These are phyloP conservation scores for Drosophila murphyi DNA, from an alignment of 1,140 invertebrate species.

Conservation along the genomic window DNA sequence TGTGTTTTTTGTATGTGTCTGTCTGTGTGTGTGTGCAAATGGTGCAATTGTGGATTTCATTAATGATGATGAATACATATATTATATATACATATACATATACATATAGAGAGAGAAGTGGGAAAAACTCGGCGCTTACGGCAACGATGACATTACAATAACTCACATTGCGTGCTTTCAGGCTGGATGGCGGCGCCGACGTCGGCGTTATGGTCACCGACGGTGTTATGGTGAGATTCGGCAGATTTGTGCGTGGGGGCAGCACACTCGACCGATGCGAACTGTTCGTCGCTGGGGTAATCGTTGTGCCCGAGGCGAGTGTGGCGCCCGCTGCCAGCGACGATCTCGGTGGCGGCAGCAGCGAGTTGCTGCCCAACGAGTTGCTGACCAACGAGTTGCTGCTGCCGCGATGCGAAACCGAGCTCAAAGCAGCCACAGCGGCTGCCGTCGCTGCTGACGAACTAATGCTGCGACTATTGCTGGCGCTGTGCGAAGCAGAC, in stretches of 20 bases:
- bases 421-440: slow-evolving; percentile 56
- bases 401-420: slow-evolving; percentile 52
- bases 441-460: slow-evolving; percentile 57
- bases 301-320: slow-evolving; percentile 85
- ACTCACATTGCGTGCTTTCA: slow-evolving; percentile 85
- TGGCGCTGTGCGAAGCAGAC: slow-evolving; percentile 41
- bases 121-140: slow-evolving; percentile 81
- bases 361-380: slow-evolving; percentile 40
- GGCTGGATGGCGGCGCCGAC: slow-evolving; percentile 87
- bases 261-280: slow-evolving; percentile 68
- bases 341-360: slow-evolving; percentile 80
- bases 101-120: slow-evolving; percentile 2
- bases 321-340: slow-evolving; percentile 86
- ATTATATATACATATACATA: slow-evolving; percentile 1
- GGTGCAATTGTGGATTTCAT: slow-evolving; percentile 24
- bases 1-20: not conserved
- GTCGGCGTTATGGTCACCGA: slow-evolving; percentile 89
- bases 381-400: slow-evolving; percentile 6
- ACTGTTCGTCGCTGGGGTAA: slow-evolving; percentile 71
- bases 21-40: slow-evolving; percentile 26
- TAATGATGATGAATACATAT: slow-evolving; percentile 4
- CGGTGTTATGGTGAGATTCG: slow-evolving; percentile 87
- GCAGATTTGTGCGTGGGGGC: slow-evolving; percentile 79
- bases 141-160: slow-evolving; percentile 84
- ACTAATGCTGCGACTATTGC: slow-evolving; percentile 67